Evolutionary conservation across 1,140 invertebrate species (phyloP).

Genomic region (Cyclina sinensis): DNA sequence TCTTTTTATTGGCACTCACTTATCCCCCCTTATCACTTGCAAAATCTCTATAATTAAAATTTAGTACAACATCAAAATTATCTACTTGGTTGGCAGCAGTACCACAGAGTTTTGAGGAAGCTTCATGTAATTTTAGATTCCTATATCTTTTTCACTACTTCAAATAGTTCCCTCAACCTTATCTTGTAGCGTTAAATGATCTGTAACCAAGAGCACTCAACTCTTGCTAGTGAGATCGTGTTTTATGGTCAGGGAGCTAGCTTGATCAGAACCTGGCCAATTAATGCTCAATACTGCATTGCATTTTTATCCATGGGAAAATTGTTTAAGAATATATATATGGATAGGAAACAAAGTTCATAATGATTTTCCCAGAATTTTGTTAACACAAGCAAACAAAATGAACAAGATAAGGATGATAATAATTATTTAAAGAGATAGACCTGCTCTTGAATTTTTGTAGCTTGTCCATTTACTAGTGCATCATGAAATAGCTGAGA

Average conservation of each 20-base stretch:
- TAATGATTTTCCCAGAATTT: too few species aligned
- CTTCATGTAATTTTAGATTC: not conserved
- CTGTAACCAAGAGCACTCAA: not conserved
- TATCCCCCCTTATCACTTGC: slow-evolving; percentile 26
- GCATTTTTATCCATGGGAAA: slow-evolving; percentile 24
- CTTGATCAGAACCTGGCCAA: not conserved
- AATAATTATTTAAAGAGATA: too few species aligned
- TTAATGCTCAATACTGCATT: not conserved
- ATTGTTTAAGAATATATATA: not conserved
- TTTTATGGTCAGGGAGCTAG: not conserved
- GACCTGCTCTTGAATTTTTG: too few species aligned
- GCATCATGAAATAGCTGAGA: too few species aligned
- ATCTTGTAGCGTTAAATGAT: slow-evolving; percentile 12
- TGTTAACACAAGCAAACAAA: too few species aligned
- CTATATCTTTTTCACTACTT: slow-evolving; percentile 32
- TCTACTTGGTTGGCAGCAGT: not conserved
- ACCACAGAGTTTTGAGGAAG: not conserved
- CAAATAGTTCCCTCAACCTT: not conserved
- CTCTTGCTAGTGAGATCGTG: not conserved
- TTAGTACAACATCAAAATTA: slow-evolving; percentile 40
- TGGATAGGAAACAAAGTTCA: too few species aligned
- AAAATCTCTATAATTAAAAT: slow-evolving; percentile 27
- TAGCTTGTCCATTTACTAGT: too few species aligned
- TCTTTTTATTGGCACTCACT: slow-evolving; percentile 13
- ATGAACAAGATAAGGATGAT: too few species aligned